Evolutionary conservation across 2,113 vertebrate species (phyloP), one percentile per base, ranked within the genome.

Genomic region (Ia io): DNA sequence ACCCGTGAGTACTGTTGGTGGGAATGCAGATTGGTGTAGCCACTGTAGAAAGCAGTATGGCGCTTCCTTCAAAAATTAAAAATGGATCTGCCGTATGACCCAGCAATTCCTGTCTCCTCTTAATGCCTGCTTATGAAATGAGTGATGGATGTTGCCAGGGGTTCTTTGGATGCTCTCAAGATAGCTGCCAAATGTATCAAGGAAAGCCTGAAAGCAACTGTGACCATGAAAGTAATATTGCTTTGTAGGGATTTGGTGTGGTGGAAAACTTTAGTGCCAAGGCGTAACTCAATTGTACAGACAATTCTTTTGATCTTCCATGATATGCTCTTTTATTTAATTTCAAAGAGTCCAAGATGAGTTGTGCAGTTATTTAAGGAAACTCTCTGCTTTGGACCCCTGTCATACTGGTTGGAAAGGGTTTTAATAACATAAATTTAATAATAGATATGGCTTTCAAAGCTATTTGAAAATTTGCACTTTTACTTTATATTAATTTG

Each of bases 401-500:
- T 90, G 94, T 78, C 69, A 84, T 0, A 28, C 71, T 79, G 49
- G 80, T 70, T 96, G 28, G 77, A 56, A 93, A 97, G 86, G 88
- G 90, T 42, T 86, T 98, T 98, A 96, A 93, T 95, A 98, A 97
- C 86, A 63, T 71, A 95, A 95, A 70, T 98, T 97, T 97, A 96
- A 97, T 96, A 96, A 95, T 90, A 71, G 69, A 97, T 20, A 78
- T 84, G 97, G 94, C 95, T 96, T 97, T 95, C 59, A 95, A 97
- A 97, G 97, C 91, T 97, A 94, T 87, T 97, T 91, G 11, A 97
- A 98, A 95, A 98, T 96, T 95, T 98, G 97, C 95, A 98, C 86
- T 93, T 98, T 98, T 97, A 94, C 97, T 97, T 97, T 94, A 86
- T 97, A 96, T 88, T 98, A 98, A 98, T 97, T 97, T 96, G 97